Base-by-base conservation (phyloP, 1,140 invertebrate genomes). In the Trypoxylus dichotomus region DNA sequence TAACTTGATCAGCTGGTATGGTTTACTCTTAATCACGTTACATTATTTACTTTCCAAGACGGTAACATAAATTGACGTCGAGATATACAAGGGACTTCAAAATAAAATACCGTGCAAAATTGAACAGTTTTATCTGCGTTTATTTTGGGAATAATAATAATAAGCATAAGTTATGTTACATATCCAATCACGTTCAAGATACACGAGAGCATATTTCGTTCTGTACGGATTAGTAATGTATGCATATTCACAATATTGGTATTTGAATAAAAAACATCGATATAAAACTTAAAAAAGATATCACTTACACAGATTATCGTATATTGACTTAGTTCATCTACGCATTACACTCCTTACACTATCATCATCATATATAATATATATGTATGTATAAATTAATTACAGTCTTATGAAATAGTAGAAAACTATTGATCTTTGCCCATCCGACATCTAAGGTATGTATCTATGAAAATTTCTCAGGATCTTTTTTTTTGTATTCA, bases 201-300 rank as follows among this genome's bases (percentile, higher is more conserved):
- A 13, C 21, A 68, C 7, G n/a, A 19, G n/a, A 19, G 47, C 19
- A 54, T 19, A 68, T 27, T 24, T 68, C 60, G 24, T 27, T 29
- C 60, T 3, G 27, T 8, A 11, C 11, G 60, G 60, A 68, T 68
- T 68, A 68, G 27, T 68, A 68, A 37, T 37, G 32, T 37, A 37
- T 37, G 32, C 32, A 37, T 68, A 68, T 68, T 68, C 60, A 68
- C 60, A 68, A 68, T 68, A 68, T 37, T 68, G 27, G 60, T 68
- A 29, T 68, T 37, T 68, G 60, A 27, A 68, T 68, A 68, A 29
- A 68, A 68, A 68, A 68, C 60, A 68, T 68, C 24, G 19, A 68
- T 68, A 68, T 68, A 68, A 68, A 68, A 68, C 60, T 68, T 68
- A 68, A 68, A 68, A 68, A 68, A 68, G 60, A 68, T 68, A 68